Conservation (phyloP, 2,113 vertebrate genomes). For the Sinocyclocheilus anshuiensis region DNA sequence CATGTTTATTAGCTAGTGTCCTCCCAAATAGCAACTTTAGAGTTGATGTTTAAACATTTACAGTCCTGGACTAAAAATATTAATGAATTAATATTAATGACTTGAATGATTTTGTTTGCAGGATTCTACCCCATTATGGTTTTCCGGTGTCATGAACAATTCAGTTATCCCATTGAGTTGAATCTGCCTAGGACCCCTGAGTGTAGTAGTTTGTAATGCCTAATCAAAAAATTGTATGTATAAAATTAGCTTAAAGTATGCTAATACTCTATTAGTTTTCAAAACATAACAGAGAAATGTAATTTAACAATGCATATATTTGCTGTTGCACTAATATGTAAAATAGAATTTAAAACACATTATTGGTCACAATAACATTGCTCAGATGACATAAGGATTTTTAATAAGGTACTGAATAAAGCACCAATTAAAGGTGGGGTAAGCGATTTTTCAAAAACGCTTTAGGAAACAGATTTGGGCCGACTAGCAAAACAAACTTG, state of each 20-base stretch:
- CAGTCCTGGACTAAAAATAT: neutral
- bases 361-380: no score
- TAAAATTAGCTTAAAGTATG: no score
- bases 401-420: neutral
- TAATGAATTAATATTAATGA: neutral
- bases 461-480: no score
- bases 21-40: neutral
- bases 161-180: neutral
- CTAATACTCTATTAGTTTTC: no score
- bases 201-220: neutral
- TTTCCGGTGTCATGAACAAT: neutral
- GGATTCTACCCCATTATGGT: neutral
- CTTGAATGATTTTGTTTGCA: neutral
- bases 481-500: no score
- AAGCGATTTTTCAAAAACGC: no score
- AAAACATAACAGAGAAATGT: no score
- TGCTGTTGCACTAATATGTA: no score
- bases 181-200: neutral
- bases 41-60: no score
- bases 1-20: neutral
- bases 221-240: neutral
- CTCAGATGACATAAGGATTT: no score
- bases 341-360: no score
- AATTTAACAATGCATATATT: no score
- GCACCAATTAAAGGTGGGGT: neutral